Evolutionary conservation across 2,888 invertebrate genomes (phyloP), one percentile per base, ranked within the genome.

Genomic region (Argynnis bischoffii): DNA sequence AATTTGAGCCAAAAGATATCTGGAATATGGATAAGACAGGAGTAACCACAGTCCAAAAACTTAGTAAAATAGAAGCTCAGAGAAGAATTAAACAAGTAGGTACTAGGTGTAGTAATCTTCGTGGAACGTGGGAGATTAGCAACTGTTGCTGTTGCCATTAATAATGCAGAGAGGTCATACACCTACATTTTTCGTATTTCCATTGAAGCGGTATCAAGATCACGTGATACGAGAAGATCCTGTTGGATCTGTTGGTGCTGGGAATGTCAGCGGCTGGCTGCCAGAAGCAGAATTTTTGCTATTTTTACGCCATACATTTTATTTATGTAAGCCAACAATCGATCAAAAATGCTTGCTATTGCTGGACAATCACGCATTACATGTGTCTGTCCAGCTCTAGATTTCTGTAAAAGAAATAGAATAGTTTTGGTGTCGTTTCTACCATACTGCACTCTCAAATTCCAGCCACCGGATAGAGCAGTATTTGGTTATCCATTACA

Each of bases 11-110:
- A 4, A 55, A 69, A 26, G 54, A 71, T 48, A 72, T 73, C 15
- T 73, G 59, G 13, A 75, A 73, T 48, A 63, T 72, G 41, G 71
- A 73, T 50, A 72, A 75, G 64, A 73, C 72, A 13, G 71, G 75
- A 1, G 55, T 73, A n/a, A 69, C 72, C 1, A 72, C 71, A 11
- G 68, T 72, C 0, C 72, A 72, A 57, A 73, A 70, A 56, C 74
- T 70, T 4, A 57, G 67, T 16, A 35, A 63, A 15, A 65, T 73
- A 14, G 55, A 71, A 13, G 48, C 48, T 48, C 48, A 8, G 5
- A 14, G 18, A 18, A 2, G 18, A 18, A 18, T 18, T 18, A 18
- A 18, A 18, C 18, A 18, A 18, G 18, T 18, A 18, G 18, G 18
- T 18, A 18, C 1, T 18, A 18, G 18, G 18, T 18, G 18, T 2